Base-by-base conservation (phyloP, 2,888 invertebrate genomes). In the Acronicta aceris region DNA sequence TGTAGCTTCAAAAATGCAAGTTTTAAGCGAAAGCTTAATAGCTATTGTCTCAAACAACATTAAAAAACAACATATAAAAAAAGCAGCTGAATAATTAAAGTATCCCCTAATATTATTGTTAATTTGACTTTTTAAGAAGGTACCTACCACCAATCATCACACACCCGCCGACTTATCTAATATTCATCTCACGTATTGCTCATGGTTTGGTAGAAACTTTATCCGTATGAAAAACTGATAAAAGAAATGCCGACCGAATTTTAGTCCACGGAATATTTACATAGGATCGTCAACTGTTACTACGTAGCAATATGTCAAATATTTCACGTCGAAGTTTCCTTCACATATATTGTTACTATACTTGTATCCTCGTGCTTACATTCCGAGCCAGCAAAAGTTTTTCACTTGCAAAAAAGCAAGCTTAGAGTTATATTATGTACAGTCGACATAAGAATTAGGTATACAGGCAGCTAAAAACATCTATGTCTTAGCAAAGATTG, bases 301-400 rank as follows among this genome's bases (percentile, higher is more conserved):
- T 59, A 62, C 53, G 60, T 69, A 74, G 68, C 68, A 65, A 72
- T 74, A 76, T 76, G 65, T 76, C 77, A 76, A 73, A 74, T 73
- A 60, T 69, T 60, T 71, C 61, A 46, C 41, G 45, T 50, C n/a
- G 21, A 59, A 69, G 10, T 56, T 73, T 66, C 63, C 65, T 74
- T 59, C 69, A 53, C 64, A 70, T 75, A 76, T 71, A 74, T 66
- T 72, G 74, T 77, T 65, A 69, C 61, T 68, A n/a, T n/a, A 46
- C 56, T 58, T 59, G 42, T 42, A 45, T 54, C 40, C 36, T 59
- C 53, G 12, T 54, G 4, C 27, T 21, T 21, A n/a, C 36, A 59
- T 52, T 52, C 42, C 47, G 7, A 47, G 25, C 21, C 25, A 38
- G 60, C 15, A 25, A 59, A 65, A 47, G 25, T 59, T 62, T 66